Evolutionary conservation across 2,797 vertebrate genomes (phyloP), one percentile per base, ranked within the genome.

Genomic region (Macroramphosus scolopax): DNA sequence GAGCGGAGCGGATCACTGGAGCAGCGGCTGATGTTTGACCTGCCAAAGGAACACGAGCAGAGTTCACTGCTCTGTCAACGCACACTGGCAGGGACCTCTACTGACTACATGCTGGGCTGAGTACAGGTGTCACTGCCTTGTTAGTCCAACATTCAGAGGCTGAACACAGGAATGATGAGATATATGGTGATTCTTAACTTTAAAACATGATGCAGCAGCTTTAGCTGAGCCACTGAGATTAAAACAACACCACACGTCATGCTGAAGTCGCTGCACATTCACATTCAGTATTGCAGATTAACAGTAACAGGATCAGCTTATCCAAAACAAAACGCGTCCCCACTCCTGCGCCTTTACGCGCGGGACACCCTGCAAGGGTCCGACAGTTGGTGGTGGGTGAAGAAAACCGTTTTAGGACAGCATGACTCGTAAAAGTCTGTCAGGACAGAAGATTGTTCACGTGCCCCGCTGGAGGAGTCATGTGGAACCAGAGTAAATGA

Each of bases 1-100:
- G 68, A 58, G 48, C 28, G 38, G 75, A 70, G 67, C 35, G 30
- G 68, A 60, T 68, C 73, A 66, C 55, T 12, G 5, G 29, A 54
- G 72, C 25, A 15, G 67, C 59, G 17, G 62, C 52, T 62, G 72
- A 65, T 63, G 68, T 70, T 54, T 57, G 32, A 73, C 70, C 77
- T 80, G 71, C 43, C 42, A 63, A 16, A 44, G 58, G 0, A 20
- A 64, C 49, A 75, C 35, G 67, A 1, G 10, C 8, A 26, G 14
- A 32, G 14, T 40, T 40, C 17, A 51, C 37, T 50, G 43, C 43
- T 63, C 18, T 36, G 29, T 31, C 16, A 11, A 14, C 11, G 7
- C n/a, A 35, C 33, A 41, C 5, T 14, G 13, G 13, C 7, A 8
- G 1, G 8, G 5, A 9, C 8, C n/a, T n/a, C n/a, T n/a, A 22